These are phyloP conservation scores for Cyclargus thomasi DNA, from an alignment of 1,140 invertebrate species.

Conservation along the genomic window DNA sequence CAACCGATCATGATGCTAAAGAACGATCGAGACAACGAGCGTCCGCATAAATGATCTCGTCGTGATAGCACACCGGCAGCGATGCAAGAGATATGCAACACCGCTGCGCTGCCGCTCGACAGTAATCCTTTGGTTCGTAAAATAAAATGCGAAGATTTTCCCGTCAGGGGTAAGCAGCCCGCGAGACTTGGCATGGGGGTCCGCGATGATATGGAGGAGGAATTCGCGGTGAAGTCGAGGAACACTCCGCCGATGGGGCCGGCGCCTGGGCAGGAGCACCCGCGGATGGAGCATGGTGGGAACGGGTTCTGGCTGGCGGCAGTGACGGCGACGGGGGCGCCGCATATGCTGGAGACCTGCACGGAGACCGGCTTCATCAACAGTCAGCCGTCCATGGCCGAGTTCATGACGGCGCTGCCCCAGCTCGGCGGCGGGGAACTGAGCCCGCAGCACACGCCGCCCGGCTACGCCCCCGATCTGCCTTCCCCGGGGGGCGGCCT, in stretches of 20 bases:
- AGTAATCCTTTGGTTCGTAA: slow-evolving; percentile 70
- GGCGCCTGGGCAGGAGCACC: slow-evolving; percentile 51
- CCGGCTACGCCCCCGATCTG: slow-evolving; percentile 77
- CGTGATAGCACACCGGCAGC: slow-evolving; percentile 52
- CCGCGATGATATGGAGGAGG: slow-evolving; percentile 73
- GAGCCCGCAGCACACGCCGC: slow-evolving; percentile 74
- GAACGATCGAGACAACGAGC: slow-evolving; percentile 46
- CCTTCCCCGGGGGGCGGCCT: slow-evolving; percentile 80
- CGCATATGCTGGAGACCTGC: slow-evolving; percentile 69
- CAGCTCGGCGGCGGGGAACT: slow-evolving; percentile 80
- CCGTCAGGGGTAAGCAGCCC: slow-evolving; percentile 61
- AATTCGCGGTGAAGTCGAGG: slow-evolving; percentile 70
- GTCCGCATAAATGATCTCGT: slow-evolving; percentile 54
- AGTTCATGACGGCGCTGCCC: slow-evolving; percentile 90
- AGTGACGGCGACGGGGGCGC: slow-evolving; percentile 65
- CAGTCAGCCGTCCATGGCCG: slow-evolving; percentile 94
- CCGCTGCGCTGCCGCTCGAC: slow-evolving; percentile 69
- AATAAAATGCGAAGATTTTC: slow-evolving; percentile 76
- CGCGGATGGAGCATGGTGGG: slow-evolving; percentile 62
- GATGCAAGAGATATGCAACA: slow-evolving; percentile 76
- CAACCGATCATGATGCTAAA: slow-evolving; percentile 51
- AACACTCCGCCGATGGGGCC: slow-evolving; percentile 64
- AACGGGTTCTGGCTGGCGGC: slow-evolving; percentile 72
- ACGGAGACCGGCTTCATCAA: slow-evolving; percentile 93
- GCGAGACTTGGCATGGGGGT: slow-evolving; percentile 67